These are phyloP conservation scores for Trogon surrucura DNA, from an alignment of 2,113 vertebrate species.

Conservation along the genomic window DNA sequence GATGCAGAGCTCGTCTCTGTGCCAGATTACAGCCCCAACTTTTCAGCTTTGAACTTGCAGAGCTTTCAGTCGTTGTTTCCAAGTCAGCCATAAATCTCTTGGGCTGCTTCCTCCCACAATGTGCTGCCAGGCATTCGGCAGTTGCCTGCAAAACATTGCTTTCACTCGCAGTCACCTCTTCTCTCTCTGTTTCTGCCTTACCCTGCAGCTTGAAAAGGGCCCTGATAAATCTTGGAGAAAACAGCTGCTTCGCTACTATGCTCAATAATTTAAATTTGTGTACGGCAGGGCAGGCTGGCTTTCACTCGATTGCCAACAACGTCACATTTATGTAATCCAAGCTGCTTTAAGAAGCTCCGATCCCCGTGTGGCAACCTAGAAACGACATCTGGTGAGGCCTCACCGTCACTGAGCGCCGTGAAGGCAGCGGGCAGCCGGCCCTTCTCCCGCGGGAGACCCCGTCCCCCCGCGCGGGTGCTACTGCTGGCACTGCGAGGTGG, in stretches of 20 bases:
- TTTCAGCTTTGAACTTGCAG: slow-evolving; percentile 24
- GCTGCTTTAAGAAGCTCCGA: background rate
- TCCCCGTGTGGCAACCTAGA: background rate
- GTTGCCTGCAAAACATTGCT: background rate
- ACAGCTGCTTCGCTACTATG: background rate
- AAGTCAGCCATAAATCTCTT: slow-evolving; percentile 32
- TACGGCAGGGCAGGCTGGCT: background rate
- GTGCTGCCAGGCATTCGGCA: slow-evolving; percentile 5
- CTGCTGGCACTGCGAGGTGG: background rate
- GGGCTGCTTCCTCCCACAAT: background rate
- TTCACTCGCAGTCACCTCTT: background rate
- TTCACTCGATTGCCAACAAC: background rate
- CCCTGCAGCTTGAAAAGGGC: background rate
- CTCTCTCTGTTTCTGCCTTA: background rate
- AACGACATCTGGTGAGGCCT: background rate
- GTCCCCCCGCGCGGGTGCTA: background rate
- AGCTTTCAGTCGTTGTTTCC: slow-evolving; percentile 18
- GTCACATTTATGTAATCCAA: background rate
- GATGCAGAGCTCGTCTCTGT: background rate
- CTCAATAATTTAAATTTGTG: background rate
- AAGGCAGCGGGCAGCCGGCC: background rate
- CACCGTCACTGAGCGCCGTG: rapidly evolving
- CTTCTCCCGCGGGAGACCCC: rapidly evolving
- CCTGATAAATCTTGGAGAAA: slow-evolving; percentile 6
- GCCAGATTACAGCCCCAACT: background rate